Percentiles rank a stretch among this genome's conserved stretches.
Conservation (phyloP, 1,140 invertebrate species). For the Drosophila teissieri region DNA sequence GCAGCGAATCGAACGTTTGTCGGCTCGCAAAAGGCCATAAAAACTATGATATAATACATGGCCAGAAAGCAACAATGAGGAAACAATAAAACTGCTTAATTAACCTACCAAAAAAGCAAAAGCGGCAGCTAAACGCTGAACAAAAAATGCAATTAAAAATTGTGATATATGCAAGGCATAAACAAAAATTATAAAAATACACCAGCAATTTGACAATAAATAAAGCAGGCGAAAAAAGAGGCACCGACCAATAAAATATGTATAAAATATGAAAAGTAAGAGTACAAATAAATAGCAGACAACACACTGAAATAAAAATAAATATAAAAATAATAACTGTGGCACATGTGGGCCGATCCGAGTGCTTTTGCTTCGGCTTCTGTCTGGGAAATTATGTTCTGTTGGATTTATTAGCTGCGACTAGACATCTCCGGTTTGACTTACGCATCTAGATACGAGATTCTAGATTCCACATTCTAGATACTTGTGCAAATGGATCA, state of each 20-base stretch:
- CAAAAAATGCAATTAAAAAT: constrained; percentile 62
- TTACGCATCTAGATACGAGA: constrained; percentile 22
- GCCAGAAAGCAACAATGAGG: constrained; percentile 50
- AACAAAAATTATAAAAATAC: constrained; percentile 63
- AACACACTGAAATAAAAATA: constrained; percentile 29
- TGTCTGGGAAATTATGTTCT: constrained; percentile 59
- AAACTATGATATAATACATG: constrained; percentile 67
- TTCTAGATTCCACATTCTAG: too few species aligned
- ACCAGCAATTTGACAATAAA: constrained; percentile 65
- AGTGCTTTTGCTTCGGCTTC: constrained; percentile 22
- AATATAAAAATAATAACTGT: constrained; percentile 40
- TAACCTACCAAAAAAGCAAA: constrained; percentile 57
- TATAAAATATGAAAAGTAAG: constrained; percentile 54
- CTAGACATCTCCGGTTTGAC: constrained; percentile 59
- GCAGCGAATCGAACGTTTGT: constrained; percentile 62
- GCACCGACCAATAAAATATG: constrained; percentile 38
- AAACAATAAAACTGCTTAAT: constrained; percentile 76
- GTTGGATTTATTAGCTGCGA: constrained; percentile 70
- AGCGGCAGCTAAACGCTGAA: constrained; percentile 33
- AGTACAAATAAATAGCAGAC: constrained; percentile 51
- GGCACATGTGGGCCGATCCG: constrained; percentile 59
- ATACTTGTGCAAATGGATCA: constrained; percentile 17
- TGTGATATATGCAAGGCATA: constrained; percentile 64
- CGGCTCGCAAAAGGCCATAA: constrained; percentile 41
- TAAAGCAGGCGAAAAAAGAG: constrained; percentile 32